Evolutionary conservation across 2,888 invertebrate species (phyloP).

Genomic region (Tipula confusa): DNA sequence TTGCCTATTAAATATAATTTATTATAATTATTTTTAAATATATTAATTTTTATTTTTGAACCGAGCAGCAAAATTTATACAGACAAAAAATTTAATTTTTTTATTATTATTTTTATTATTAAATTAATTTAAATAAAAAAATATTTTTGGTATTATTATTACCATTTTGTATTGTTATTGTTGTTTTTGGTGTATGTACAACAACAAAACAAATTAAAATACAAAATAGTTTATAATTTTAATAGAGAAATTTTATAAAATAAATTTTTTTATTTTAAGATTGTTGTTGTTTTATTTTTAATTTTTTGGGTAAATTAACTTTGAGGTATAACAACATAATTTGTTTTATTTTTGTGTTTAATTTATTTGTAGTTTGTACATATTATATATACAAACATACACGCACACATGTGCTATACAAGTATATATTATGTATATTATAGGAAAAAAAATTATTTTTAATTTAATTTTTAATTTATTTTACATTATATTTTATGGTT

Average conservation of each 20-base stretch:
- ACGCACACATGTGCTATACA: neutral
- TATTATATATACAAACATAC: neutral
- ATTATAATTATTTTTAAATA: neutral
- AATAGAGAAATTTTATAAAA: constrained; percentile 1
- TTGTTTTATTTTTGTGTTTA: neutral
- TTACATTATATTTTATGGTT: neutral
- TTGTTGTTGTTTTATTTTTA: neutral
- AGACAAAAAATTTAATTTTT: neutral
- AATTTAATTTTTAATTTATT: constrained; percentile 25
- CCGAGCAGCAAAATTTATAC: neutral
- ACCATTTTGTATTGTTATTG: neutral
- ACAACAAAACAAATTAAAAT: neutral
- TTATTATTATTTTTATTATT: too few species aligned
- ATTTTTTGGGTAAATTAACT: constrained; percentile 17
- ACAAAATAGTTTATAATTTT: constrained; percentile 6
- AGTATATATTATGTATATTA: neutral
- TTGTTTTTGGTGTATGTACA: neutral
- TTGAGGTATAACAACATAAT: constrained; percentile 6
- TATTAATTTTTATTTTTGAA: neutral
- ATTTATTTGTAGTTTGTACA: neutral
- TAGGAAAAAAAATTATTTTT: neutral
- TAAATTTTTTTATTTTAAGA: neutral
- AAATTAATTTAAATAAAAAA: neutral
- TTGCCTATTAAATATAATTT: constrained; percentile 12
- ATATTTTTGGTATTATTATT: neutral